Conservation (phyloP, 1,140 invertebrate species). For the Caerostris darwini region DNA sequence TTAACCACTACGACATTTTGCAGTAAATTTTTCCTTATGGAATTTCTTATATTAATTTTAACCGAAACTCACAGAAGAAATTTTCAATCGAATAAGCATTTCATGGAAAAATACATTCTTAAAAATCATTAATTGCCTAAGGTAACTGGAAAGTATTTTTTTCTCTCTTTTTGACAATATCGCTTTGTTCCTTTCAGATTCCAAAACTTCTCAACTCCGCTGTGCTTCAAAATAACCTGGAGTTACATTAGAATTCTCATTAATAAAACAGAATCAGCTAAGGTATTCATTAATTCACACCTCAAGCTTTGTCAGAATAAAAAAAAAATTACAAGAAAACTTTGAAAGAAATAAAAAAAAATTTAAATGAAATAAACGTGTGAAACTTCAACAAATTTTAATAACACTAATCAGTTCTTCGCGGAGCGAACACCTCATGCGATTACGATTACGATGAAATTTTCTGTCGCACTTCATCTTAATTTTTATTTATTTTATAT, state of each 20-base stretch:
- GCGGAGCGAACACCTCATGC: neutral
- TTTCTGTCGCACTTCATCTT: neutral
- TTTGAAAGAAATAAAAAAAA: neutral
- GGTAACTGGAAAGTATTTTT: neutral
- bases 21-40: neutral
- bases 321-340: no score
- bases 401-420: conserved; percentile 46
- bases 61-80: neutral
- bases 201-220: neutral
- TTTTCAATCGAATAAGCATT: neutral
- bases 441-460: neutral
- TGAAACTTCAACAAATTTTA: conserved; percentile 30
- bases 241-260: conserved; percentile 19
- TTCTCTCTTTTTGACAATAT: neutral
- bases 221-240: conserved; percentile 18
- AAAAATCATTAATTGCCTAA: neutral
- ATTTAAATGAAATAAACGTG: neutral
- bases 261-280: conserved; percentile 33
- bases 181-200: neutral
- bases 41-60: neutral
- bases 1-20: neutral
- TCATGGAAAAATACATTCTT: neutral
- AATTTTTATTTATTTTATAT: neutral
- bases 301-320: neutral
- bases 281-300: conserved; percentile 36